phyloP scores from a whole-genome alignment of 2,113 vertebrate genomes.

The Grammomys surdaster region DNA sequence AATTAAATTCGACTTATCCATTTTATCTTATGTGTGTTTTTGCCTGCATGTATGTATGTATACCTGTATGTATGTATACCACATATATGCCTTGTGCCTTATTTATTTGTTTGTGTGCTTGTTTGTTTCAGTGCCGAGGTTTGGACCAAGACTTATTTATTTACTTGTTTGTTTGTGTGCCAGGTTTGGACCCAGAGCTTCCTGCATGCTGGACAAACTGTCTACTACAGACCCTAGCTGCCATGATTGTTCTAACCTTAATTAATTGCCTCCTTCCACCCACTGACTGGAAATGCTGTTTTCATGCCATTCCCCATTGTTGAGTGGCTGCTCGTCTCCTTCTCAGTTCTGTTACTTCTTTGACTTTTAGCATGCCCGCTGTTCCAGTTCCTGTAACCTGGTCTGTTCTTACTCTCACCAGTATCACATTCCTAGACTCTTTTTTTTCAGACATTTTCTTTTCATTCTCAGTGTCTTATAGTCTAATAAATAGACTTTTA shows the following conservation, averaged over 20 bases:
- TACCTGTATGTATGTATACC: background rate
- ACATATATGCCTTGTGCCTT: background rate
- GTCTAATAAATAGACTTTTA: background rate
- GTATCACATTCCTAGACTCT: background rate
- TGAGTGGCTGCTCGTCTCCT: too few relatives aligned
- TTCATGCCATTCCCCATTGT: fast-evolving
- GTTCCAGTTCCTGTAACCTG: background rate
- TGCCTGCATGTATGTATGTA: background rate
- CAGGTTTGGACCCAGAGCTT: background rate
- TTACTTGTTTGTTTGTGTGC: background rate
- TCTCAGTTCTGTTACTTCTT: background rate
- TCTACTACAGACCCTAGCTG: too few relatives aligned
- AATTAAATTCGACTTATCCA: background rate
- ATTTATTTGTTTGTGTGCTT: too few relatives aligned
- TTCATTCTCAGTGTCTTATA: background rate
- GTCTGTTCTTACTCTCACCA: background rate
- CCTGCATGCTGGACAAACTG: background rate
- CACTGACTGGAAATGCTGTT: background rate
- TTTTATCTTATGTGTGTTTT: background rate
- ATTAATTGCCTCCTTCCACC: background rate
- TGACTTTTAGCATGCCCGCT: background rate
- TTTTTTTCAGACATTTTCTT: background rate
- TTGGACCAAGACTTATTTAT: background rate
- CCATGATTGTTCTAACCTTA: background rate
- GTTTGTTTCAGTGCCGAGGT: background rate